Conservation (phyloP, 2,797 vertebrate species). For the Acanthurus leucopareius region DNA sequence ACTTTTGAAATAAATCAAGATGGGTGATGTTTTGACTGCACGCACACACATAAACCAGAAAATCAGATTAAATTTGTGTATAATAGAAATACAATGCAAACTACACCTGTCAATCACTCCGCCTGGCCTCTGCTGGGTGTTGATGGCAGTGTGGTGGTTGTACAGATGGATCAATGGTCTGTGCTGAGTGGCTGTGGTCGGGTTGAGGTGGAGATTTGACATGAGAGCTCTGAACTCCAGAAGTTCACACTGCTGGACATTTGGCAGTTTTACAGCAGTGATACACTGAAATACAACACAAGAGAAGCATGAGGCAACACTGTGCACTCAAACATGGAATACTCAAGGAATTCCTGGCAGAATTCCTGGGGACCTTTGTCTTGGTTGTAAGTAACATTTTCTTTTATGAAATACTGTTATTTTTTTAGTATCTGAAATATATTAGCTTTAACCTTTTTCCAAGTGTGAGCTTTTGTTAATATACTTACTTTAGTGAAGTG, state of each 20-base stretch:
- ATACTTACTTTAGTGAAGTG: neutral
- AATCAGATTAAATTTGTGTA: neutral
- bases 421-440: neutral
- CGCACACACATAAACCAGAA: neutral
- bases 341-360: conserved; percentile 92
- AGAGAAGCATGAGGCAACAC: conserved; percentile 88
- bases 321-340: conserved; percentile 90
- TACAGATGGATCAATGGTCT: conserved; percentile 72
- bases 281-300: conserved; percentile 73
- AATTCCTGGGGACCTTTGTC: conserved; percentile 95
- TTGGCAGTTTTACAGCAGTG: conserved; percentile 46
- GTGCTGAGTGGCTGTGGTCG: conserved; percentile 69
- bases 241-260: conserved; percentile 51
- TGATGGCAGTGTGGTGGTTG: conserved; percentile 20
- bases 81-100: neutral
- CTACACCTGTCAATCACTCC: neutral
- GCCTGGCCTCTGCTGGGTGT: neutral
- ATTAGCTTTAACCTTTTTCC: neutral
- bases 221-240: conserved; percentile 41
- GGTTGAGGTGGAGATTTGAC: conserved; percentile 65
- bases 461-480: neutral
- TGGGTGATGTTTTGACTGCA: conserved; percentile 4
- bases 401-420: neutral
- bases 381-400: conserved; percentile 91
- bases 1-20: conserved; percentile 37